Percentiles rank a stretch among this genome's conserved stretches.
phyloP scores from a whole-genome alignment of 2,888 invertebrate species.

The Helobdella robusta region DNA sequence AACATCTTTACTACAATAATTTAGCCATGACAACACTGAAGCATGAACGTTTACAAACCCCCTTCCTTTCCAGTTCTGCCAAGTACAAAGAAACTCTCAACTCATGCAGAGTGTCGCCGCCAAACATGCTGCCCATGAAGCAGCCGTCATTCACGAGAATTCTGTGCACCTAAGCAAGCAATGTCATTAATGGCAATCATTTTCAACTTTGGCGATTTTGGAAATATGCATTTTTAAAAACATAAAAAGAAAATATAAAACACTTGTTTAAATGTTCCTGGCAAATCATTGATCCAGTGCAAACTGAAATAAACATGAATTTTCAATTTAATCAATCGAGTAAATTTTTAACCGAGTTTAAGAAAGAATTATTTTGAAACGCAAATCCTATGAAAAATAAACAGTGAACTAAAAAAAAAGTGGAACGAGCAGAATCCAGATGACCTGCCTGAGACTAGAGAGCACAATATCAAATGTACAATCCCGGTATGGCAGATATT shows the following conservation, averaged over 20 bases:
- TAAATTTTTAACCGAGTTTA: too few relatives aligned
- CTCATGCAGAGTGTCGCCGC: conserved; percentile 87
- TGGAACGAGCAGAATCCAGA: too few relatives aligned
- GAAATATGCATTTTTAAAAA: neutral
- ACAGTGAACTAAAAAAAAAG: too few relatives aligned
- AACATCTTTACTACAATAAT: too few relatives aligned
- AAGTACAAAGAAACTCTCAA: conserved; percentile 77
- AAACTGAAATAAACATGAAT: conserved; percentile 55
- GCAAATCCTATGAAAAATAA: too few relatives aligned
- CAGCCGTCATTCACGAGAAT: conserved; percentile 80
- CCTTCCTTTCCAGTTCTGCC: conserved; percentile 69
- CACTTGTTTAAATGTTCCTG: conserved; percentile 56
- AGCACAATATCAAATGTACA: conserved; percentile 76
- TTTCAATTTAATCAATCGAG: neutral
- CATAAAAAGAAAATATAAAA: neutral
- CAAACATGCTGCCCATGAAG: conserved; percentile 83
- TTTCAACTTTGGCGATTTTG: neutral
- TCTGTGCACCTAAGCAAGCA: conserved; percentile 49
- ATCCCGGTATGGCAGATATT: conserved; percentile 59
- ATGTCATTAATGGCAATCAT: neutral
- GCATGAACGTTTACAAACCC: conserved; percentile 38
- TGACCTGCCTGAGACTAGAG: conserved; percentile 59
- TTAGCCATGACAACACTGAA: too few relatives aligned
- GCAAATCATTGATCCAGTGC: conserved; percentile 98
- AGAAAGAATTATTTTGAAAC: too few relatives aligned